Evolutionary conservation across 2,888 invertebrate genomes (phyloP).

Genomic region (Himalopsyche japonica): DNA sequence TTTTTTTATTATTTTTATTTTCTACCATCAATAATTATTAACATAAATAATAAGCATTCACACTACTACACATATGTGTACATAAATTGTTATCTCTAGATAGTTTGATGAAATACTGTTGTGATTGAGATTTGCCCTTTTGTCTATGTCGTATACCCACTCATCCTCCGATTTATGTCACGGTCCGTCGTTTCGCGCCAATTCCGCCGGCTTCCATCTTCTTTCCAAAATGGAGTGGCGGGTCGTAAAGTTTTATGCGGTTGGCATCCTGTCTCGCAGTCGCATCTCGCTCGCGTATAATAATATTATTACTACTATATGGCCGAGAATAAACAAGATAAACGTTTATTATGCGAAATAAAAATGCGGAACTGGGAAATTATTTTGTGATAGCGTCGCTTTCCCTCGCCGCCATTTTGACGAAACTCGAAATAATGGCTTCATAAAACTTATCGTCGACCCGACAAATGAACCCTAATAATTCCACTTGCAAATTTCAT

Average conservation of each 20-base stretch:
- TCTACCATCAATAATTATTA: no score
- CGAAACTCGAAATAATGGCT: no score
- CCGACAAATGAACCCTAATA: no score
- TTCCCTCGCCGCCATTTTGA: not conserved
- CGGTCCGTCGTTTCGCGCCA: not conserved
- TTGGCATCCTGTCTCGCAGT: constrained; percentile 17
- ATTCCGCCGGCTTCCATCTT: constrained; percentile 13
- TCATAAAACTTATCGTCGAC: no score
- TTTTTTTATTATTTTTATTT: no score
- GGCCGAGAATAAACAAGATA: not conserved
- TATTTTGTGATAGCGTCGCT: not conserved
- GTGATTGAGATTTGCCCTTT: not conserved
- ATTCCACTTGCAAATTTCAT: no score
- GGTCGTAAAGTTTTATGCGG: constrained; percentile 26
- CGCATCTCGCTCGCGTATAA: not conserved
- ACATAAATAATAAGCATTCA: no score
- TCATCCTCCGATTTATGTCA: not conserved
- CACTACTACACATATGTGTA: no score
- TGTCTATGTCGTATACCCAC: not conserved
- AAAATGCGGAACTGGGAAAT: constrained; percentile 2
- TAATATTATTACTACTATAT: not conserved
- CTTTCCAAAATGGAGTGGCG: constrained; percentile 17
- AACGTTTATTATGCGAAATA: constrained; percentile 7
- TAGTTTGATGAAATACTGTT: no score
- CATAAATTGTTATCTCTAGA: no score